Conservation (phyloP, 1,140 invertebrate species). For the Apis mellifera region DNA sequence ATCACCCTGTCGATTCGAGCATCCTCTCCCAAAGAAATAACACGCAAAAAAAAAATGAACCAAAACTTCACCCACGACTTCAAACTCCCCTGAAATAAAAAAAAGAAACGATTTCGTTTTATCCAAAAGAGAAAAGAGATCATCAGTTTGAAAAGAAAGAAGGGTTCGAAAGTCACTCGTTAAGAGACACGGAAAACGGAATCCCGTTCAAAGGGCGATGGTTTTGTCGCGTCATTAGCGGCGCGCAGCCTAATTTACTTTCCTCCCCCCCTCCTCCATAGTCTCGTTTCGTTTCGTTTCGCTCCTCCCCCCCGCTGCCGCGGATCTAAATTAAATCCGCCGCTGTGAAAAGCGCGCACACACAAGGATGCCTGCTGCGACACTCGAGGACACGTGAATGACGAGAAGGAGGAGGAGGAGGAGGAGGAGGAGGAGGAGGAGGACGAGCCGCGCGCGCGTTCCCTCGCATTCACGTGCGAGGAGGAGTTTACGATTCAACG, state of each 20-base stretch:
- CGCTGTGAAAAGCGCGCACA: constrained; percentile 27
- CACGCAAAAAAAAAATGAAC: no score
- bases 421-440: constrained; percentile 20
- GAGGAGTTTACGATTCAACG: constrained; percentile 18
- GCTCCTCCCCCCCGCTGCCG: neutral
- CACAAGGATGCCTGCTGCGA: constrained; percentile 13
- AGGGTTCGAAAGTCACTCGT: neutral
- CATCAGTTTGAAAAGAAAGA: neutral
- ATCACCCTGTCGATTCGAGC: no score
- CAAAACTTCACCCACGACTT: no score
- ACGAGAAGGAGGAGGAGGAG: constrained; percentile 15
- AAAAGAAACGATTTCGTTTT: no score
- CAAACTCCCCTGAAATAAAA: no score
- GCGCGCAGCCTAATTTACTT: constrained; percentile 40
- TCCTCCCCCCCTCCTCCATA: neutral
- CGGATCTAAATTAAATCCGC: constrained; percentile 53
- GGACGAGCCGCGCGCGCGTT: constrained; percentile 21
- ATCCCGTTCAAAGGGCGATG: constrained; percentile 11
- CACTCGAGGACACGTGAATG: constrained; percentile 44
- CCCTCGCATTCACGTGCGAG: no score
- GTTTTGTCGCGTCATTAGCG: constrained; percentile 35
- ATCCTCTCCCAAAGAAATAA: no score
- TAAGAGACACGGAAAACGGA: neutral
- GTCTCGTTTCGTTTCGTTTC: constrained; percentile 9
- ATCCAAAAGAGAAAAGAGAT: neutral